Evolutionary conservation across 2,797 vertebrate species (phyloP), one percentile per base, ranked within the genome.

Genomic region (Iguana delicatissima): DNA sequence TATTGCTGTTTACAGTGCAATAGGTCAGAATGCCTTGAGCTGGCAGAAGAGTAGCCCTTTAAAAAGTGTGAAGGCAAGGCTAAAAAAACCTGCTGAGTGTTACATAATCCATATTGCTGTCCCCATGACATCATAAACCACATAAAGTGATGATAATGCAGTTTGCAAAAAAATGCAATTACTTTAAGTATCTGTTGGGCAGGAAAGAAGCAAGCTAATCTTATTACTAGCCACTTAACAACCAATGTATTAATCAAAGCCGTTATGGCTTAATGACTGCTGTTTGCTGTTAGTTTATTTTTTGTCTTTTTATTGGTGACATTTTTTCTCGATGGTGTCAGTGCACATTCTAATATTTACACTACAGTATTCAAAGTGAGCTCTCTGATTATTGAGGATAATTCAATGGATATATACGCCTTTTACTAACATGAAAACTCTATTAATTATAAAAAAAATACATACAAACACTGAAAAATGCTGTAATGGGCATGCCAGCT

Each of bases 101-200:
- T 80, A 88, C 90, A 91, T 87, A 94, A 85, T 92, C 89, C 94
- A 91, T 94, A 90, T 92, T 95, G 94, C 93, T 96, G 93, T 88
- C 94, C 94, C 91, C 93, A 95, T 97, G 96, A 97, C 97, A 97
- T 98, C 97, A 98, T 97, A 95, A 97, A 96, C 95, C 96, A 93
- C 92, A 86, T 94, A 98, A 98, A 98, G 97, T 98, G 98, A 98
- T 98, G 98, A 98, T 97, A 97, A 96, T 97, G 98, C 97, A 98
- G 93, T 97, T 98, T 98, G 96, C 95, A 97, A 96, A 97, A 97
- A 96, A 96, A 98, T 97, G 97, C 98, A 98, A 98, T 99, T 98
- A 99, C 98, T 98, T 98, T 98, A 99, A 99, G 98, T 97, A 98
- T 98, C 96, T 97, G 73, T 93, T 95, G 96, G 97, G 96, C 97